Conservation (phyloP, 2,113 vertebrate species). For the Pseudopodoces humilis region DNA sequence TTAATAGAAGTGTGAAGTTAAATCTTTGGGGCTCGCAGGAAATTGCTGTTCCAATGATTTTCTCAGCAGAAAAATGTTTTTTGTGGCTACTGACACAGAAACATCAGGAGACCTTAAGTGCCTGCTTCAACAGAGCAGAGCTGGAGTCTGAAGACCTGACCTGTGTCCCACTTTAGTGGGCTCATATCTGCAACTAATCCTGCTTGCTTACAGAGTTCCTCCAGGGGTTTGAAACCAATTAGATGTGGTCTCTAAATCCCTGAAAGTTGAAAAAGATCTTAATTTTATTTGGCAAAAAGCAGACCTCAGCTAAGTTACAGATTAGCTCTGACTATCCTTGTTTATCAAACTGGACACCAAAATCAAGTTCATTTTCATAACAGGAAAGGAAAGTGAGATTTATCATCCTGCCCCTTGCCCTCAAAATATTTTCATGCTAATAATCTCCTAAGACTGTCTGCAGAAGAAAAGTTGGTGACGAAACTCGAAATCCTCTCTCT, state of each 20-base stretch:
- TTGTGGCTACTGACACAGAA: constrained; percentile 52
- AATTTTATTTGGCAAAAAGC: constrained; percentile 49
- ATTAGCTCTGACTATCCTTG: constrained; percentile 31
- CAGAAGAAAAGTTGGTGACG: constrained; percentile 28
- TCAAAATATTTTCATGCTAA: background rate
- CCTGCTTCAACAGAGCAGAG: constrained; percentile 65
- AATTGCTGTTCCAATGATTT: constrained; percentile 14
- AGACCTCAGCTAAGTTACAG: constrained; percentile 45
- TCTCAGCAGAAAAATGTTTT: constrained; percentile 34
- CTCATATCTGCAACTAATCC: constrained; percentile 40
- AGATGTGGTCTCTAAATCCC: constrained; percentile 9
- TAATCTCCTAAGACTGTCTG: constrained; percentile 35
- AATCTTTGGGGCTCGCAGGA: constrained; percentile 50
- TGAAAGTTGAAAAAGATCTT: constrained; percentile 44
- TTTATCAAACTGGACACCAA: constrained; percentile 40
- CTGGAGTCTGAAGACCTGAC: constrained; percentile 43
- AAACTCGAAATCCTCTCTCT: constrained; percentile 10
- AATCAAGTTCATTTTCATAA: constrained; percentile 18
- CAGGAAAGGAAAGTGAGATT: constrained; percentile 33
- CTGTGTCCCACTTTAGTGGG: constrained; percentile 40
- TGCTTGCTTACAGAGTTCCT: constrained; percentile 39
- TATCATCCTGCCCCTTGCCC: background rate
- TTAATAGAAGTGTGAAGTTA: constrained; percentile 40
- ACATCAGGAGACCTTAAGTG: constrained; percentile 77
- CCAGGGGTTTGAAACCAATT: background rate